Evolutionary conservation across 1,140 invertebrate genomes (phyloP).

Genomic region (Plodia interpunctella): DNA sequence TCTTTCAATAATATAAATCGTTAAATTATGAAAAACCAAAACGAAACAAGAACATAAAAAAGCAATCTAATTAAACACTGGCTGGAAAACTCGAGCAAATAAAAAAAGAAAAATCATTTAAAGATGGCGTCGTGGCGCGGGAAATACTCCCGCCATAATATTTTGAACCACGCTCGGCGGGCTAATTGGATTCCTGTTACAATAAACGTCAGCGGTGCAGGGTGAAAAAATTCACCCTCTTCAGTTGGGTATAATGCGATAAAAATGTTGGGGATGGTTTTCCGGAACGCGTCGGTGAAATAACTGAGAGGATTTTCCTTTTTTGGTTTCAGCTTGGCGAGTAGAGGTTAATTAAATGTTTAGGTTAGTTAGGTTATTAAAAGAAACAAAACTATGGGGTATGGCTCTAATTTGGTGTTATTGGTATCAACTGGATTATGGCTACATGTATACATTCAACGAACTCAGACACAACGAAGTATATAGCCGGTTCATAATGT

Average conservation of each 20-base stretch:
- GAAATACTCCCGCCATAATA: constrained; percentile 44
- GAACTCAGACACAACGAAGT: too few relatives aligned
- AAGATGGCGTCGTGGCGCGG: constrained; percentile 31
- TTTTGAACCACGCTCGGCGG: constrained; percentile 32
- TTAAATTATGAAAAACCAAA: too few relatives aligned
- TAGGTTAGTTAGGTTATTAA: neutral
- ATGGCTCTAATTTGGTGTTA: too few relatives aligned
- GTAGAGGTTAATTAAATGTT: neutral
- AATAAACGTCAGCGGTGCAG: constrained; percentile 40
- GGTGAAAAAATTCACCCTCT: constrained; percentile 27
- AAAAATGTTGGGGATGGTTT: constrained; percentile 24
- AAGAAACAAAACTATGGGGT: too few relatives aligned
- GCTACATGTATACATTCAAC: too few relatives aligned
- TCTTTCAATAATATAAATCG: too few relatives aligned
- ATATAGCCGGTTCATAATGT: too few relatives aligned
- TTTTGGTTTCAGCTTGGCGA: neutral
- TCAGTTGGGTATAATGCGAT: constrained; percentile 27
- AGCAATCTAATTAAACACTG: neutral
- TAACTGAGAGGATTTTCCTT: neutral
- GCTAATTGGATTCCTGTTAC: constrained; percentile 62
- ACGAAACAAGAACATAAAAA: too few relatives aligned
- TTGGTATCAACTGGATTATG: too few relatives aligned
- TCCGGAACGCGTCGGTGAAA: neutral
- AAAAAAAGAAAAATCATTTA: constrained; percentile 9
- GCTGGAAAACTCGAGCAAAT: neutral